Conservation (phyloP, 1,140 invertebrate genomes). For the Phortica variegata region DNA sequence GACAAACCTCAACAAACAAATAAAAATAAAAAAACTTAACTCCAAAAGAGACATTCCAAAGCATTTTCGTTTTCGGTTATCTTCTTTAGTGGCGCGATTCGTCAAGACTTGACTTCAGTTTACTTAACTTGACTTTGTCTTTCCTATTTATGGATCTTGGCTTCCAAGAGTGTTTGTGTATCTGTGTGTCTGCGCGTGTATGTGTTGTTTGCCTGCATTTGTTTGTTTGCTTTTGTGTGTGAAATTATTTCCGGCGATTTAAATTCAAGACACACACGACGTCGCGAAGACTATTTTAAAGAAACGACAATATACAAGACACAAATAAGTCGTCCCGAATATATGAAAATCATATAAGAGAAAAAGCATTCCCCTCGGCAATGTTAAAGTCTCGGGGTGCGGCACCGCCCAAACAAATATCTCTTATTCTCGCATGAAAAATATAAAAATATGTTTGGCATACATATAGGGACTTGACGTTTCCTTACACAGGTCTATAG, state of each 20-base stretch:
- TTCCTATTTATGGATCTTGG: slow-evolving; percentile 50
- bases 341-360: no score
- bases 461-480: no score
- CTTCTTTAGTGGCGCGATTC: slow-evolving; percentile 19
- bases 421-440: no score
- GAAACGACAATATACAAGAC: no score
- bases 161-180: slow-evolving; percentile 20
- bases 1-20: no score
- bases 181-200: slow-evolving; percentile 16
- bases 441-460: no score
- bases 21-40: no score
- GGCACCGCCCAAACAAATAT: no score
- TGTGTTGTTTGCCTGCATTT: slow-evolving; percentile 10
- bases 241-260: slow-evolving; percentile 52
- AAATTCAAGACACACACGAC: slow-evolving; percentile 51
- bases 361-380: no score
- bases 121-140: slow-evolving; percentile 16
- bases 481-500: no score
- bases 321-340: no score
- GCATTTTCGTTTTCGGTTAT: slow-evolving; percentile 25
- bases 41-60: slow-evolving; percentile 7
- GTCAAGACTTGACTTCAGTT: slow-evolving; percentile 22
- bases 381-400: no score
- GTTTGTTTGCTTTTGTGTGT: slow-evolving; percentile 5
- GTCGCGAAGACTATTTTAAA: slow-evolving; percentile 11